These are phyloP conservation scores for Phrynocephalus vlangalii DNA, from an alignment of 2,797 vertebrate species.

Conservation along the genomic window DNA sequence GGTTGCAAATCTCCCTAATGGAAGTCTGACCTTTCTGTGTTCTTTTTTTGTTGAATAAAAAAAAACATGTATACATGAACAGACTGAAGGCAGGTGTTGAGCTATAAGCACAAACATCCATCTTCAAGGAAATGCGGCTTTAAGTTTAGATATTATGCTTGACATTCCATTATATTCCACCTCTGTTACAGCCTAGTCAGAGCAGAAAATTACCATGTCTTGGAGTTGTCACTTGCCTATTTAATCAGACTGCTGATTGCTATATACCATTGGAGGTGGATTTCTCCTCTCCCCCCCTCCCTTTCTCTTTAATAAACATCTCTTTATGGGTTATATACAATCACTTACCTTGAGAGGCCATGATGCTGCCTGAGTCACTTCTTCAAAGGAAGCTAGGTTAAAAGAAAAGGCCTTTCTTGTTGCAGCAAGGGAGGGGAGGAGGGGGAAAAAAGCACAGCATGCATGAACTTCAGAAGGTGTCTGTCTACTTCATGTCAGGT, in stretches of 20 bases:
- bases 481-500: constrained; percentile 64
- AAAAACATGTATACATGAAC: background rate
- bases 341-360: constrained; percentile 83
- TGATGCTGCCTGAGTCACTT: constrained; percentile 77
- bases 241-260: constrained; percentile 65
- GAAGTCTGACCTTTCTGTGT: constrained; percentile 12
- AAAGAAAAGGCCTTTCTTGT: constrained; percentile 76
- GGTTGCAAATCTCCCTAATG: constrained; percentile 38
- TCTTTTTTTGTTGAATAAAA: constrained; percentile 22
- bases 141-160: constrained; percentile 50
- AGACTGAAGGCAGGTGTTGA: background rate
- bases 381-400: constrained; percentile 79
- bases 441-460: constrained; percentile 68
- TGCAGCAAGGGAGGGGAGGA: constrained; percentile 53
- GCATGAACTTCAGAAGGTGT: constrained; percentile 73
- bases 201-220: constrained; percentile 47
- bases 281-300: background rate
- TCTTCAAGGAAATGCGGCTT: constrained; percentile 23
- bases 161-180: constrained; percentile 54
- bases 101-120: constrained; percentile 20
- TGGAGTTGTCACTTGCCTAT: constrained; percentile 54
- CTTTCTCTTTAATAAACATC: constrained; percentile 56
- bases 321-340: constrained; percentile 65
- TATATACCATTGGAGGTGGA: constrained; percentile 3
- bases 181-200: constrained; percentile 56